Evolutionary conservation across 1,140 invertebrate species (phyloP).

Genomic region (Elysia chlorotica): DNA sequence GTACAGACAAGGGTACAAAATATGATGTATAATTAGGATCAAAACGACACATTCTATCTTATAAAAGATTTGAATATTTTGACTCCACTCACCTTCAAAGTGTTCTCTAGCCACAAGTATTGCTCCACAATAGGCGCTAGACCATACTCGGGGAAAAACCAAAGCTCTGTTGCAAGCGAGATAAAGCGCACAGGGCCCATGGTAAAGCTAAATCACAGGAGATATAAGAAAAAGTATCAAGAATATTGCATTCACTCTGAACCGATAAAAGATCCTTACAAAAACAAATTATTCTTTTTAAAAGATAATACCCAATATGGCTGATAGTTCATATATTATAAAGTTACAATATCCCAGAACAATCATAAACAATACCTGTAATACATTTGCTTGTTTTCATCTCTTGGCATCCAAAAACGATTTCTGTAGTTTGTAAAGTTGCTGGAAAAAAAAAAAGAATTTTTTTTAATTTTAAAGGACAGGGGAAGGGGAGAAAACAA

Average conservation of each 20-base stretch:
- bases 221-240: not conserved
- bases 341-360: no score
- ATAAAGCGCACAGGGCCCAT: constrained; percentile 82
- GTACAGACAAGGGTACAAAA: no score
- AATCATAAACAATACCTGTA: constrained; percentile 72
- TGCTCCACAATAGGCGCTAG: constrained; percentile 77
- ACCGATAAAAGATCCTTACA: not conserved
- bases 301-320: no score
- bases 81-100: constrained; percentile 7
- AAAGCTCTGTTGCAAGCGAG: constrained; percentile 90
- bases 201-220: constrained; percentile 66
- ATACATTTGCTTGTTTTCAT: constrained; percentile 77
- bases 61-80: no score
- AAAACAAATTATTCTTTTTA: no score
- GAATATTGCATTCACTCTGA: not conserved
- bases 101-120: constrained; percentile 66
- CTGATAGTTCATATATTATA: no score
- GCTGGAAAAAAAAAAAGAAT: constrained; percentile 64
- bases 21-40: no score
- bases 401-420: constrained; percentile 85
- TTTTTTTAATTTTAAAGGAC: not conserved
- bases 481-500: not conserved
- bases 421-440: constrained; percentile 86
- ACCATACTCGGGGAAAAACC: constrained; percentile 87
- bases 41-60: no score